Conservation (phyloP, 1,140 invertebrate species). For the Cotesia glomerata region DNA sequence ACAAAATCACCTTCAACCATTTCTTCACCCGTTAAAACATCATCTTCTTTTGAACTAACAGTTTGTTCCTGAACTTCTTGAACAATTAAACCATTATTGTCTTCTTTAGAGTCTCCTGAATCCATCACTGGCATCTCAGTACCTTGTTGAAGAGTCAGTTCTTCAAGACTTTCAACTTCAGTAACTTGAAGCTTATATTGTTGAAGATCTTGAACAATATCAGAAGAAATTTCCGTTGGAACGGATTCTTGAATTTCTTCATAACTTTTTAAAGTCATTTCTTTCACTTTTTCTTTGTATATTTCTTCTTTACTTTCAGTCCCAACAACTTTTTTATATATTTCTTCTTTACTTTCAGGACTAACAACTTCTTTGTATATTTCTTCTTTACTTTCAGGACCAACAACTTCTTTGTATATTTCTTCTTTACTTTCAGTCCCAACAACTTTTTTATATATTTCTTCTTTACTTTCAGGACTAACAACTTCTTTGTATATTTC, state of each 20-base stretch:
- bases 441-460: background rate
- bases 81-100: background rate
- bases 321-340: no score
- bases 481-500: background rate
- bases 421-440: no score
- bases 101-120: background rate
- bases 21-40: no score
- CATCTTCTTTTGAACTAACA: no score
- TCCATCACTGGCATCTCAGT: background rate
- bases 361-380: background rate
- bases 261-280: background rate
- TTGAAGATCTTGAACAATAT: constrained; percentile 13
- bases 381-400: background rate
- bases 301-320: no score
- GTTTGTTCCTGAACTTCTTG: no score
- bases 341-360: background rate
- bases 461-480: background rate
- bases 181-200: background rate
- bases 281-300: background rate
- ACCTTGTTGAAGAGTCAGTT: background rate
- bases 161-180: constrained; percentile 5
- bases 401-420: background rate
- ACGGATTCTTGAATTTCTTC: background rate
- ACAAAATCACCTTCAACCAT: no score
- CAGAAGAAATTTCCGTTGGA: constrained; percentile 2